Base-by-base conservation (phyloP, 2,888 invertebrate species). In the Aradus depressus region DNA sequence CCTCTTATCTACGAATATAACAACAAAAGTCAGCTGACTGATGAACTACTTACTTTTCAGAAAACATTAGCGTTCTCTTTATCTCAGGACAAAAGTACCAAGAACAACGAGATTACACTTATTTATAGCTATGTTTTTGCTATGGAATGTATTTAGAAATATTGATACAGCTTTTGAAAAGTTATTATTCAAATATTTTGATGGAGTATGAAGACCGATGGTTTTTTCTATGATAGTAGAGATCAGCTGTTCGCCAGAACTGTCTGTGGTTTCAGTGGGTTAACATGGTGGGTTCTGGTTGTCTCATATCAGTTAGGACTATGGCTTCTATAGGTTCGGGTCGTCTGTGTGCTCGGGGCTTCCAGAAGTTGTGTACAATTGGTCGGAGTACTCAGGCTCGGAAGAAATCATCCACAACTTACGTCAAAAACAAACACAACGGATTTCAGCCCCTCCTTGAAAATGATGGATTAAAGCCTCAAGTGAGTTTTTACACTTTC, bases 311-410 rank as follows among this genome's bases (percentile, higher is more conserved):
- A 76, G 79, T 81, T 75, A 76, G 76, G 74, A 77, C 79, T 76
- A 84, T 84, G 83, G 83, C 83, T 78, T 81, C 81, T 78, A 75
- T 81, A 77, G 80, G 80, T 75, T 79, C 82, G 74, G 79, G 80
- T 76, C 79, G 82, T 76, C 76, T 83, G 72, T 83, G 82, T 80
- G 80, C 77, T 75, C 81, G 82, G 51, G 80, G 81, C 54, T 80
- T 81, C 70, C 81, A 82, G 75, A 82, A 82, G 77, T 72, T 83
- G 80, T 83, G 82, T 77, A 81, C 81, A 76, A 80, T 81, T 69
- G 77, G 80, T 74, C 76, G 76, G 71, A 76, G 72, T 71, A 75
- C 69, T 64, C 71, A 72, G 65, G 68, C 77, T 72, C 74, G 77
- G 66, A 77, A 76, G 71, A 79, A 78, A 74, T 73, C 76, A 71